Evolutionary conservation across 2,888 invertebrate genomes (phyloP), one percentile per base, ranked within the genome.

Genomic region (Suillia variegata): DNA sequence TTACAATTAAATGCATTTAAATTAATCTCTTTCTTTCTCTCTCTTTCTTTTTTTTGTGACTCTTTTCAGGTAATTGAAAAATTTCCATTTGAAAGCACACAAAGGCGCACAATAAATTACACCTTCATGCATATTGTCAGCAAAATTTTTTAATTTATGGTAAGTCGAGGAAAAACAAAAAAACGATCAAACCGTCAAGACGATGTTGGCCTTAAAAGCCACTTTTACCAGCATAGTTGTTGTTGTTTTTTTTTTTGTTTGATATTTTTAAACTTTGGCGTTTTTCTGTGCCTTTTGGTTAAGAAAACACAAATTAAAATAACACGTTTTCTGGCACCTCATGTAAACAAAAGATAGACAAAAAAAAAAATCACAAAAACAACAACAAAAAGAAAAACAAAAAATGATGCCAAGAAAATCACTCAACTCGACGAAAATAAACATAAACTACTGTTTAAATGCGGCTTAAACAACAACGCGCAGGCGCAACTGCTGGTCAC

Each of bases 251-350:
- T n/a, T n/a, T n/a, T n/a, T n/a, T n/a, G n/a, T n/a, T n/a, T n/a
- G n/a, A n/a, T n/a, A n/a, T n/a, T n/a, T n/a, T n/a, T n/a, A n/a
- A n/a, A n/a, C n/a, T n/a, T n/a, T n/a, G n/a, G n/a, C n/a, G n/a
- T n/a, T n/a, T n/a, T n/a, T n/a, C n/a, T n/a, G n/a, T n/a, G 26
- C 10, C 26, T 13, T 38, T 13, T n/a, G 6, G n/a, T 38, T 38
- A 38, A n/a, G 12, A n/a, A 5, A 38, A 38, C 38, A 4, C 13
- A n/a, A 38, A 38, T 38, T 13, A 38, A 38, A 38, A n/a, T n/a
- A 38, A 38, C 38, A 38, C 38, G 38, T n/a, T 38, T 38, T 38
- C 38, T 38, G 38, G 38, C 38, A 38, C 38, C 38, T 38, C 38
- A 4, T 38, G 38, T 38, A 38, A 38, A 38, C 38, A n/a, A 38